These are phyloP conservation scores for Hedya salicella DNA, from an alignment of 2,888 invertebrate genomes.

Conservation along the genomic window DNA sequence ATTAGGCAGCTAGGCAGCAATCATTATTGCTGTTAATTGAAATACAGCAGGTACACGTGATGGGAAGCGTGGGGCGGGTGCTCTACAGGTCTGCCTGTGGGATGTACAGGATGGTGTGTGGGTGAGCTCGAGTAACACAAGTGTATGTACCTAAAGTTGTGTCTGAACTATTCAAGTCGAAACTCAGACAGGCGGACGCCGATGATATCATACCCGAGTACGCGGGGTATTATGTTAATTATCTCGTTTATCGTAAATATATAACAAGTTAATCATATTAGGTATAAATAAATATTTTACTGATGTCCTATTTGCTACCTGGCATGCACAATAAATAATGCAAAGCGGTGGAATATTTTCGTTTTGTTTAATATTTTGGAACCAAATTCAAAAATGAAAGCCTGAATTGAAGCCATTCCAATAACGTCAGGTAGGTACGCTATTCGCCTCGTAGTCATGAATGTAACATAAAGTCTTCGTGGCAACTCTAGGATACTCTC, in stretches of 20 bases:
- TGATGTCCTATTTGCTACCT: slow-evolving; percentile 77
- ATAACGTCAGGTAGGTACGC: slow-evolving; percentile 62
- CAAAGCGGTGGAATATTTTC: slow-evolving; percentile 79
- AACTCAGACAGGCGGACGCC: slow-evolving; percentile 55
- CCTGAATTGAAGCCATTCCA: slow-evolving; percentile 83
- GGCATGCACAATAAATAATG: slow-evolving; percentile 83
- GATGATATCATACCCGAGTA: slow-evolving; percentile 30
- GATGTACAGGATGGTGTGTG: slow-evolving; percentile 14
- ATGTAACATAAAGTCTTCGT: slow-evolving; percentile 57
- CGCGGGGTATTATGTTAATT: slow-evolving; percentile 21
- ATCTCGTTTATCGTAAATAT: slow-evolving; percentile 36
- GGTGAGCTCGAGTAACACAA: slow-evolving; percentile 20
- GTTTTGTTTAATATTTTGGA: slow-evolving; percentile 61
- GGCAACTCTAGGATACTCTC: slow-evolving; percentile 75
- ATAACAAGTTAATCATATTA: slow-evolving; percentile 44
- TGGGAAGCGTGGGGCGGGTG: slow-evolving; percentile 28
- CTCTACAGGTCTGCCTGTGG: slow-evolving; percentile 17
- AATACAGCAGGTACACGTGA: slow-evolving; percentile 16
- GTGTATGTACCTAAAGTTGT: slow-evolving; percentile 18
- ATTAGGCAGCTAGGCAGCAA: slow-evolving; percentile 4
- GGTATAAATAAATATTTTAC: slow-evolving; percentile 63
- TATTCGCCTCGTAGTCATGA: slow-evolving; percentile 41
- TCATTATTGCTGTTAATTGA: slow-evolving; percentile 14
- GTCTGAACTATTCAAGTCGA: slow-evolving; percentile 41
- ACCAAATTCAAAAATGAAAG: slow-evolving; percentile 77